Percentiles rank a stretch among this genome's conserved stretches.
phyloP scores from a whole-genome alignment of 2,113 vertebrate species.

The Phyllostomus hastatus region DNA sequence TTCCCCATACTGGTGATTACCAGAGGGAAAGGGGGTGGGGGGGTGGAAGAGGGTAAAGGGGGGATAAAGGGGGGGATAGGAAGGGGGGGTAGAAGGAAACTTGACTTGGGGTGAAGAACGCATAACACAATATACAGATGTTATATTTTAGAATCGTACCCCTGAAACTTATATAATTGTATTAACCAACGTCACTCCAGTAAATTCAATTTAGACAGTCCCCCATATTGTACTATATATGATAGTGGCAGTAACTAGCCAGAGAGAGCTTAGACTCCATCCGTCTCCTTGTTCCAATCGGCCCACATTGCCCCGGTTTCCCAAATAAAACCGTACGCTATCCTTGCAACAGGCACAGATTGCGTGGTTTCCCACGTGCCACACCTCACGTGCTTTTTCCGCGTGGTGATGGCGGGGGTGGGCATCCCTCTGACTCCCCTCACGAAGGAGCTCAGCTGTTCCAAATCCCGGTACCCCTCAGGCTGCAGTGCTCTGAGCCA shows the following conservation, averaged over 20 bases:
- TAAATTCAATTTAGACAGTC: not conserved
- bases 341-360: not conserved
- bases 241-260: not conserved
- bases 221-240: not conserved
- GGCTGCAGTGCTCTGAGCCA: fast-evolving
- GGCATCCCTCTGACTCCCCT: not conserved
- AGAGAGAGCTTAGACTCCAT: too few species aligned
- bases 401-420: fast-evolving
- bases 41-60: too few species aligned
- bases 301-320: not conserved
- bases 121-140: too few species aligned
- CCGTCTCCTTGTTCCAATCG: not conserved
- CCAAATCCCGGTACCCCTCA: not conserved
- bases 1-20: not conserved
- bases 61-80: too few species aligned
- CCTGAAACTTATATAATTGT: too few species aligned
- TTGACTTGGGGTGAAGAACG: too few species aligned
- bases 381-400: not conserved
- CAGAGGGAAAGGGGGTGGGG: too few species aligned
- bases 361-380: fast-evolving
- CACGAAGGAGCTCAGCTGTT: not conserved
- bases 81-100: too few species aligned
- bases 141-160: too few species aligned
- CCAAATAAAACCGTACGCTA: not conserved
- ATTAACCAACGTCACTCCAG: too few species aligned